Base-by-base conservation (phyloP, 2,888 invertebrate species). In the Strigamia transsilvanica region DNA sequence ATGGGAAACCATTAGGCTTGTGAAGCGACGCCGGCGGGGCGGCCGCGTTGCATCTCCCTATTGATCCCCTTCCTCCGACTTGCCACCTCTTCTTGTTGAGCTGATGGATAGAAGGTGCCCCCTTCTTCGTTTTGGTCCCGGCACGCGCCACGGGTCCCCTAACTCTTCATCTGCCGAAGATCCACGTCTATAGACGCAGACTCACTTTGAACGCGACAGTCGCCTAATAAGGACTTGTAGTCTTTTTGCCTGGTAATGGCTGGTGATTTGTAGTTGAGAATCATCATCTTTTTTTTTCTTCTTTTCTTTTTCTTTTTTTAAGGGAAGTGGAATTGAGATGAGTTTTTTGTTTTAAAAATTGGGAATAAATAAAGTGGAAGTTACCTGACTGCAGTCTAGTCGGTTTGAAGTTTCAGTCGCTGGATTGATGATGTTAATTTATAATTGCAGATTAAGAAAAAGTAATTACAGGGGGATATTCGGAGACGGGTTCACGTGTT, bases 1-100 rank as follows among this genome's bases (percentile, higher is more conserved):
- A 73, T 73, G 73, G 73, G 73, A 73, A 73, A 73, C 73, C 73
- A 73, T 73, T 73, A 73, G 73, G 73, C 73, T 73, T 73, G 73
- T 73, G 73, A 32, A 73, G 73, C 32, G 73, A 73, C 73, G 73
- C 73, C 73, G 73, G 73, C 73, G 73, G 73, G 73, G 73, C 73
- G 73, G 73, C 73, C 73, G 73, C n/a, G 73, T n/a, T 32, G 73
- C 73, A 73, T 73, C 73, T 73, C 73, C 73, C 73, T 73, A 73
- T 73, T 73, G 73, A 73, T 73, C 73, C 73, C 56, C 73, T 73
- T 27, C 73, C 73, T 73, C 73, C n/a, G 13, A 13, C 73, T 73
- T 73, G 23, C 73, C 73, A 73, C 73, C 73, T 73, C 73, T 23
- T 73, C 73, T 73, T 73, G 73, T 73, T 73, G 73, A 73, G 73